Base-by-base conservation (phyloP, 1,140 invertebrate species). In the Telenomus remus region DNA sequence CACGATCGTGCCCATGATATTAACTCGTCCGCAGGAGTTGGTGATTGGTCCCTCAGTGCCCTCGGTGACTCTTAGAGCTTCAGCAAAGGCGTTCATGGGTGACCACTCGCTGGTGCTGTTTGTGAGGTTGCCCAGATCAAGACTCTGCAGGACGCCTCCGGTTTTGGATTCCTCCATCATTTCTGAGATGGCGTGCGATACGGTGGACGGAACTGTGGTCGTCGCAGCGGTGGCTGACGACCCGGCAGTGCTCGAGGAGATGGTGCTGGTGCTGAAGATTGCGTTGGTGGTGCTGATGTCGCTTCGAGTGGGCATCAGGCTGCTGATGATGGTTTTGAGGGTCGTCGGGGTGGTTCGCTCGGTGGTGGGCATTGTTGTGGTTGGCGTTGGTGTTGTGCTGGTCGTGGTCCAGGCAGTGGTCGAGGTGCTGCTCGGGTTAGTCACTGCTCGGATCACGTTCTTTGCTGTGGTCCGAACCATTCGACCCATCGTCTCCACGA, bases 1-100 rank as follows among this genome's bases (percentile, higher is more conserved):
- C 0, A 97, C 95, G 66, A 97, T 96, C 11, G 92, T 96, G 34
- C 96, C 96, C 96, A 98, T 97, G 73, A 97, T 96, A 81, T 96
- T 95, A 48, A 93, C 91, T 10, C 95, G 90, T 61, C 93, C 95
- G 82, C 95, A 96, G 15, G 90, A 90, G 65, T 85, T 86, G 0
- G 81, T 81, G 0, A 80, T 65, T 37, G 88, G 88, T 60, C 90
- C 89, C 79, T 27, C 19, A 6, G 19, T 27, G 19, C 91, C 78
- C 11, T 84, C 82, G 0, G 59, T 79, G 4, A 76, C 79, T 11
- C 81, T 89, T 49, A 92, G 79, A 0, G 92, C 91, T 51, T 91
- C 91, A 48, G 92, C 91, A 78, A 90, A 91, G 13, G 84, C 89
- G 63, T 92, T 91, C 70, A 92, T 82, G 68, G 79, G 84, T 7